Evolutionary conservation across 2,888 invertebrate species (phyloP).

Genomic region (Acanthosoma haemorrhoidale): DNA sequence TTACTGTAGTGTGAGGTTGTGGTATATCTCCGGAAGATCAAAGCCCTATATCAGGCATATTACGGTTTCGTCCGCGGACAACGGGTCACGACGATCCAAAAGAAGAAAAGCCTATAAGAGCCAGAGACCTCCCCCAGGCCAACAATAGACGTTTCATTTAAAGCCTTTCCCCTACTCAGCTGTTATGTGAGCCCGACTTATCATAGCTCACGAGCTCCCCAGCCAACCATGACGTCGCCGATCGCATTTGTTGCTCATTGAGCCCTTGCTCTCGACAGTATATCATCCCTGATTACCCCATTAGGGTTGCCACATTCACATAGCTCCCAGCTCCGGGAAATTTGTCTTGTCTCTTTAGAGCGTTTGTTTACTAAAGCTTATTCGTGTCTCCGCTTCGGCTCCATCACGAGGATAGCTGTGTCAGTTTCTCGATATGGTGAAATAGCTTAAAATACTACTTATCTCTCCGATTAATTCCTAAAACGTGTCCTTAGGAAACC

Average conservation of each 20-base stretch:
- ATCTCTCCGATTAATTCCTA: not conserved
- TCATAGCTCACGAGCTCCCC: conserved; percentile 6
- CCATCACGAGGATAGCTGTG: conserved; percentile 8
- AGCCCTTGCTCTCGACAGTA: conserved; percentile 1
- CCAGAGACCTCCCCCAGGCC: conserved; percentile 6
- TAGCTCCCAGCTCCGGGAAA: not conserved
- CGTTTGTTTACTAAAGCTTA: conserved; percentile 2
- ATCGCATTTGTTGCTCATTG: conserved; percentile 8
- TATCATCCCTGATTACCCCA: conserved; percentile 23
- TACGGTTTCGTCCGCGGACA: not conserved
- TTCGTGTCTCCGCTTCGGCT: not conserved
- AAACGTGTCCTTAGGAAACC: not conserved
- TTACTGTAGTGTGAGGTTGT: not conserved
- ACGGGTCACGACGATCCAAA: conserved; percentile 1
- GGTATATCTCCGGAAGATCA: not conserved
- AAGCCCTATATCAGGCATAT: not conserved
- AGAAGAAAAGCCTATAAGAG: too few relatives aligned
- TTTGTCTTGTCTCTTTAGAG: conserved; percentile 11
- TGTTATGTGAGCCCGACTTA: conserved; percentile 3
- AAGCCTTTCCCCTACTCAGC: not conserved
- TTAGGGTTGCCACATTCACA: conserved; percentile 9
- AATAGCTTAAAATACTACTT: conserved; percentile 7
- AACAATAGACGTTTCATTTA: conserved; percentile 12
- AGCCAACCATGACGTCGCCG: conserved; percentile 12
- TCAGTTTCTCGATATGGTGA: not conserved